phyloP scores from a whole-genome alignment of 2,113 vertebrate species.

The Pyxicephalus adspersus region DNA sequence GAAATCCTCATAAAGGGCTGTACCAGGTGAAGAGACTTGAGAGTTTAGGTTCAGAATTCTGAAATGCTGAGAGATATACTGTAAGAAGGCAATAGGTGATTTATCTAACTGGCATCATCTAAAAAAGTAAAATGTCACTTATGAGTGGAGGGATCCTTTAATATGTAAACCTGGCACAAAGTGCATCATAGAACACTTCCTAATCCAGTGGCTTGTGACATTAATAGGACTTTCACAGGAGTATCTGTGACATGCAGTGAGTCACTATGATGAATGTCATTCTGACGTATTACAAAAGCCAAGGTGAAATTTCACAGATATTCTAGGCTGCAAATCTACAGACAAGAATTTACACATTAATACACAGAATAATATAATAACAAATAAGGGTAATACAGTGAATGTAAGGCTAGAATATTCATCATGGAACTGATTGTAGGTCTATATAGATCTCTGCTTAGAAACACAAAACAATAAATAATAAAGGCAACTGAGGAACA shows the following conservation, averaged over 20 bases:
- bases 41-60: no score
- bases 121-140: no score
- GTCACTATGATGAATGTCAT: not conserved
- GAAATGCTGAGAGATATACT: no score
- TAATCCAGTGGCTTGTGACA: not conserved
- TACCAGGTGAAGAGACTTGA: no score
- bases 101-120: no score
- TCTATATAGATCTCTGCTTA: conserved; percentile 5
- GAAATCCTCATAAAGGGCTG: no score
- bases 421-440: conserved; percentile 8
- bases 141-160: no score
- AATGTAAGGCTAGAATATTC: conserved; percentile 25
- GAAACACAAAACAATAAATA: conserved; percentile 22
- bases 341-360: conserved; percentile 18
- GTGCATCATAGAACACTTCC: not conserved
- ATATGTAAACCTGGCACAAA: no score
- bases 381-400: not conserved
- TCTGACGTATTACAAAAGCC: not conserved
- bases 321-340: conserved; percentile 1
- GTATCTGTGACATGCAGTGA: conserved; percentile 15
- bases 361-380: conserved; percentile 5
- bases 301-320: conserved; percentile 3
- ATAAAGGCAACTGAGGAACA: conserved; percentile 37
- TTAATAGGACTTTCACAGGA: not conserved
- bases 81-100: no score